Evolutionary conservation across 2,797 vertebrate genomes (phyloP).

Genomic region (Antennarius maculatus): DNA sequence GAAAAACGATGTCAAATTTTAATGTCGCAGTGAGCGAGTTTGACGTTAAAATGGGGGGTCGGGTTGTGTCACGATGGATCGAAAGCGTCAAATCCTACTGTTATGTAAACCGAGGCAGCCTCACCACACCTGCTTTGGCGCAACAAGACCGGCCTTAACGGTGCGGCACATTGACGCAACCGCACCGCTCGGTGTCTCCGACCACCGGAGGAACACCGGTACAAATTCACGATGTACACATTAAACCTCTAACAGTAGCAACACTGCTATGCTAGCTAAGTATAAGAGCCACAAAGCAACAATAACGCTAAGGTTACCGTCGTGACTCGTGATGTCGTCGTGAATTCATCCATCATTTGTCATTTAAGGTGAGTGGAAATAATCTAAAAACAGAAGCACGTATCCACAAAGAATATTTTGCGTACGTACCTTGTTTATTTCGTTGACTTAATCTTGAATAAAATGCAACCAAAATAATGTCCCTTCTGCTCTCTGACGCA

Average conservation of each 20-base stretch:
- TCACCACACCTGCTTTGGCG: constrained; percentile 65
- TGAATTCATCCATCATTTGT: background rate
- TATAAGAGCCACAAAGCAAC: background rate
- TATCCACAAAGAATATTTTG: rapidly evolving
- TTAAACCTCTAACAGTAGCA: rapidly evolving
- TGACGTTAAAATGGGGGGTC: background rate
- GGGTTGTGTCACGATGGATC: background rate
- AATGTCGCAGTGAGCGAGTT: background rate
- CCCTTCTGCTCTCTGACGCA: constrained; percentile 78
- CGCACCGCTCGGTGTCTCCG: background rate
- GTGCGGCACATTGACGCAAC: constrained; percentile 52
- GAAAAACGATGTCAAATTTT: too few species aligned
- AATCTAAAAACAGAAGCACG: rapidly evolving
- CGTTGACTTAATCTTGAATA: constrained; percentile 80
- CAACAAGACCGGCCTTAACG: constrained; percentile 25
- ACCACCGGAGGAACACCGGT: background rate
- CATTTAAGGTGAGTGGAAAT: rapidly evolving
- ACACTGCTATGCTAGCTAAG: background rate
- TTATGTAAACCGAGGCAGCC: background rate
- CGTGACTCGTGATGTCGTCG: constrained; percentile 35
- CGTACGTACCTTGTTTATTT: constrained; percentile 74
- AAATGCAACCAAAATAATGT: constrained; percentile 74
- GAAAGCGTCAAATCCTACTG: too few species aligned
- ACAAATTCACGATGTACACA: rapidly evolving
- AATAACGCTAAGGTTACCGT: constrained; percentile 26